These are phyloP conservation scores for Hydrochoerus hydrochaeris DNA, from an alignment of 2,113 vertebrate species.

Conservation along the genomic window DNA sequence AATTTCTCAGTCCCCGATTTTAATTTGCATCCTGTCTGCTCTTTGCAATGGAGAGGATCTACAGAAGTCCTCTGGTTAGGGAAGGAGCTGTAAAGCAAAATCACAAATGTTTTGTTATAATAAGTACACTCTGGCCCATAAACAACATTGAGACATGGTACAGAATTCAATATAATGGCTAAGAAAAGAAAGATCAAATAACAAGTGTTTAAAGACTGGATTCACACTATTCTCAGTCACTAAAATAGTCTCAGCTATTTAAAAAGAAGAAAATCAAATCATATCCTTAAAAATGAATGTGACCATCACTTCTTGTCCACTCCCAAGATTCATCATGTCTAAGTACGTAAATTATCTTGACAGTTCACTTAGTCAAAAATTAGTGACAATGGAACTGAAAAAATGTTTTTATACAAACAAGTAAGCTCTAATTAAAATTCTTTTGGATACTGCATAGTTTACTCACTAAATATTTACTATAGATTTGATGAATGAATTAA, in stretches of 20 bases:
- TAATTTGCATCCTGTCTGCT: background rate
- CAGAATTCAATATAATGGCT: background rate
- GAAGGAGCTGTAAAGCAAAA: background rate
- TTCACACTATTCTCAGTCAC: slow-evolving; percentile 53
- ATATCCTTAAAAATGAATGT: slow-evolving; percentile 58
- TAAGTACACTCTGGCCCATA: background rate
- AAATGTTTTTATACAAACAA: slow-evolving; percentile 47
- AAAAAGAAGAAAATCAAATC: slow-evolving; percentile 45
- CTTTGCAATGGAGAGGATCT: background rate
- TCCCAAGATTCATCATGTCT: slow-evolving; percentile 19
- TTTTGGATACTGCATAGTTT: slow-evolving; percentile 43
- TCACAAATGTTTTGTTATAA: background rate
- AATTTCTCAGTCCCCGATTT: background rate
- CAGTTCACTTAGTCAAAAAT: background rate
- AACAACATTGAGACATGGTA: background rate
- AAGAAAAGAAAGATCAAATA: slow-evolving; percentile 25
- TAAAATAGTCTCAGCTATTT: slow-evolving; percentile 63
- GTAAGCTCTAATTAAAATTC: slow-evolving; percentile 40
- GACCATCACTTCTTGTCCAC: background rate
- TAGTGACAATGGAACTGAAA: background rate
- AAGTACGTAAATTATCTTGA: slow-evolving; percentile 38
- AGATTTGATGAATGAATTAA: slow-evolving; percentile 65
- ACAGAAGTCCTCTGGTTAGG: background rate
- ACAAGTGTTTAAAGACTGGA: background rate
- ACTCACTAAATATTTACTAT: slow-evolving; percentile 66